phyloP scores from a whole-genome alignment of 1,140 invertebrate genomes.

The Sipha flava region DNA sequence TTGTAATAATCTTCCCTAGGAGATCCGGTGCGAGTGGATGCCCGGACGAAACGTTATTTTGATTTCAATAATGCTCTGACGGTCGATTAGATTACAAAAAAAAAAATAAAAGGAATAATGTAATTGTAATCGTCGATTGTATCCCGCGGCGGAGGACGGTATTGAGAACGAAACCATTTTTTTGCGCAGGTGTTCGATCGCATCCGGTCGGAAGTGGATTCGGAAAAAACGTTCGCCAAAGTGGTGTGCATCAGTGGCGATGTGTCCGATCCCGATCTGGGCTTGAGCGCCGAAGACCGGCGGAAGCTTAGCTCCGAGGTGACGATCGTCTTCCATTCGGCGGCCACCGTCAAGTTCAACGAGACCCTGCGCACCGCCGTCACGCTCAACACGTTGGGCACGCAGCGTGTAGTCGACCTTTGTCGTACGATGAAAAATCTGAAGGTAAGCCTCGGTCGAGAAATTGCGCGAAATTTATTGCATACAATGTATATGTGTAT shows the following conservation, averaged over 20 bases:
- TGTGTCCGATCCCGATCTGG: conserved; percentile 50
- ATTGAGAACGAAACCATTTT: too few species aligned
- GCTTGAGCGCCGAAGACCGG: conserved; percentile 41
- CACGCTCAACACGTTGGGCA: conserved; percentile 42
- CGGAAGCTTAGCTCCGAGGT: conserved; percentile 52
- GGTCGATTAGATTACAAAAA: too few species aligned
- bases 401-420: conserved; percentile 40
- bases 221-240: conserved; percentile 47
- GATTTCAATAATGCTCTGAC: too few species aligned
- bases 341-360: conserved; percentile 53
- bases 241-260: conserved; percentile 52
- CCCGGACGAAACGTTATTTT: too few species aligned
- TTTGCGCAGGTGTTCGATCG: conserved; percentile 46
- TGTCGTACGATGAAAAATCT: conserved; percentile 45
- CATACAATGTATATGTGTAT: neutral
- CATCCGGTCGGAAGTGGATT: conserved; percentile 41
- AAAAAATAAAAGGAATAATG: too few species aligned
- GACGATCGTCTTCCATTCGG: conserved; percentile 61
- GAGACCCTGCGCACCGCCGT: conserved; percentile 41
- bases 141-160: too few species aligned
- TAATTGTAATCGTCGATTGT: too few species aligned
- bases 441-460: conserved; percentile 43
- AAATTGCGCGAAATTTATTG: too few species aligned
- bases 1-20: too few species aligned
- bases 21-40: too few species aligned